phyloP scores from a whole-genome alignment of 1,140 invertebrate genomes.

The Rhysida immarginata region DNA sequence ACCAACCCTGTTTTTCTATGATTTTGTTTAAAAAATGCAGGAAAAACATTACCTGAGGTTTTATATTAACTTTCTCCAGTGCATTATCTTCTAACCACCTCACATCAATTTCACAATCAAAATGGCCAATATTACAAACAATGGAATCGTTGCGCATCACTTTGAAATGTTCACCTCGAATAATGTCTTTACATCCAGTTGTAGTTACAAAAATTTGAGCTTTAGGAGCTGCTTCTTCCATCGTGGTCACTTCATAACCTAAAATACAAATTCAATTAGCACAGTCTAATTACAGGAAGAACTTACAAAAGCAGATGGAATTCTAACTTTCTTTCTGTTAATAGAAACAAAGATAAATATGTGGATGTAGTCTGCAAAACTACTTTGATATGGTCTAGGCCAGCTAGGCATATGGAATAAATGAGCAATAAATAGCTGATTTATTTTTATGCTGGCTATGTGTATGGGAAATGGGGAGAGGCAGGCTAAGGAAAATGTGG shows the following conservation, averaged over 20 bases:
- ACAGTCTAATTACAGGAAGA: background rate
- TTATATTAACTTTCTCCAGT: conserved; percentile 77
- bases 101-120: conserved; percentile 93
- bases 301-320: background rate
- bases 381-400: too few relatives aligned
- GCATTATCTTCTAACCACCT: conserved; percentile 91
- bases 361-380: too few relatives aligned
- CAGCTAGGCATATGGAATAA: too few relatives aligned
- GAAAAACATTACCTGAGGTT: conserved; percentile 59
- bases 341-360: background rate
- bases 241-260: conserved; percentile 73
- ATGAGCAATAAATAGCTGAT: too few relatives aligned
- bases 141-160: conserved; percentile 94
- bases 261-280: conserved; percentile 12
- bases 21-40: background rate
- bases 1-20: too few relatives aligned
- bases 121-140: conserved; percentile 99
- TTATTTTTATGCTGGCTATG: too few relatives aligned
- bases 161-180: conserved; percentile 69
- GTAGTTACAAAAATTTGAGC: conserved; percentile 96
- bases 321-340: background rate
- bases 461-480: too few relatives aligned
- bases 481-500: too few relatives aligned
- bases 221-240: conserved; percentile 84
- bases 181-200: conserved; percentile 93